phyloP scores from a whole-genome alignment of 2,888 invertebrate genomes.

The Allophyes oxyacanthae region DNA sequence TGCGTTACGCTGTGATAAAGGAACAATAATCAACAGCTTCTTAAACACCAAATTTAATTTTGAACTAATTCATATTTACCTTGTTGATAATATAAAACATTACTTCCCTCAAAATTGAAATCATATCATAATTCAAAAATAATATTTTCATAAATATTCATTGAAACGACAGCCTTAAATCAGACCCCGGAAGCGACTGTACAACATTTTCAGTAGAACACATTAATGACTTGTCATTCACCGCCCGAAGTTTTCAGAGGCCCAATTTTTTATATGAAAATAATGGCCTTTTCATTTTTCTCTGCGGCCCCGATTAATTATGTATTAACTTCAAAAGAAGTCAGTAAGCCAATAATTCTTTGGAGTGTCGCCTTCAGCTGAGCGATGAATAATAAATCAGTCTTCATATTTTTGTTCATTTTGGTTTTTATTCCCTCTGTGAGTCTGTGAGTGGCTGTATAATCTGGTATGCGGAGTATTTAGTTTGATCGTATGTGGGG shows the following conservation, averaged over 20 bases:
- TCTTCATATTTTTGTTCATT: too few relatives aligned
- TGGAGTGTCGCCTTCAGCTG: constrained; percentile 28
- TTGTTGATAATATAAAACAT: too few relatives aligned
- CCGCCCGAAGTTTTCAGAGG: constrained; percentile 33
- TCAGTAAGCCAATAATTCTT: constrained; percentile 58
- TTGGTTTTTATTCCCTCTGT: constrained; percentile 34
- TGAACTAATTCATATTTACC: too few relatives aligned
- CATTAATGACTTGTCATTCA: constrained; percentile 50
- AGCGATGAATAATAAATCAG: constrained; percentile 38
- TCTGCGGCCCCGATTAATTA: constrained; percentile 55
- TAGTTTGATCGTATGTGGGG: constrained; percentile 43
- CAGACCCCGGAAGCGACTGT: constrained; percentile 29
- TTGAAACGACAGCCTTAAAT: constrained; percentile 37
- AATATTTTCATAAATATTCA: constrained; percentile 26
- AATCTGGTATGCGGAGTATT: constrained; percentile 31
- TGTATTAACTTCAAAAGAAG: constrained; percentile 61
- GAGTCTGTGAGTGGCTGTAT: constrained; percentile 20
- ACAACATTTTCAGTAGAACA: constrained; percentile 27
- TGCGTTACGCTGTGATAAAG: too few relatives aligned
- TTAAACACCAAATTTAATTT: too few relatives aligned
- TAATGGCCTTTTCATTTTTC: constrained; percentile 40
- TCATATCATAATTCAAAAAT: too few relatives aligned
- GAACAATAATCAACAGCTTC: too few relatives aligned
- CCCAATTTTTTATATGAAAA: constrained; percentile 42
- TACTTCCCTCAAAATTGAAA: too few relatives aligned